Base-by-base conservation (phyloP, 2,888 invertebrate species). In the Chymomyza amoena region DNA sequence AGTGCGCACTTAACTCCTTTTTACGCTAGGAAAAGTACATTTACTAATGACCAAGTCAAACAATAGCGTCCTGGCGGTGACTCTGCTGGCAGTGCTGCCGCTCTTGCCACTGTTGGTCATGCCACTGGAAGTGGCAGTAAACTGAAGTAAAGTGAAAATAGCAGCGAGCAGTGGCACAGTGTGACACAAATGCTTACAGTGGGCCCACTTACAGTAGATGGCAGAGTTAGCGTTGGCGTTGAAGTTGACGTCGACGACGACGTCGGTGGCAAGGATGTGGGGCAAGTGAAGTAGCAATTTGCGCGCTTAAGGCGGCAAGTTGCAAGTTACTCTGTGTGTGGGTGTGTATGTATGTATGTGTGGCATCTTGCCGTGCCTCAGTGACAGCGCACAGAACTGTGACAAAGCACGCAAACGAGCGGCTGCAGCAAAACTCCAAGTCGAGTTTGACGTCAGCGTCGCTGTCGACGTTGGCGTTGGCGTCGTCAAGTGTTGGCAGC, bases 1-100 rank as follows among this genome's bases (percentile, higher is more conserved):
- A 87, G 87, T 87, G 87, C 83, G 75, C 87, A 85, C 87, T 84
- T 84, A 84, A 87, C 87, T 84, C 81, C 85, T 87, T 84, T 87
- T 85, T 86, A 84, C 73, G 76, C 81, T 76, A 77, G 81, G 87
- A 87, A 87, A 85, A 87, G 83, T 87, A 87, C 87, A 85, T 85
- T 85, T 85, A 85, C 84, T 85, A 85, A 85, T 85, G 84, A 85
- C 84, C 85, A 87, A 87, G 85, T 87, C 85, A 85, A 85, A 87
- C 84, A 85, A 85, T 81, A 76, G 73, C 83, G 69, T 68, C 64
- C 62, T 61, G 59, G 54, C 25, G 45, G 57, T 54, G 32, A 62
- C 63, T 32, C 32, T 32, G 57, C 36, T 32, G 64, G 32, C 28
- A 32, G 32, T 15, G 9, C 13, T 45, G 39, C 39, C 13, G 39